These are phyloP conservation scores for Cylindroiulus punctatus DNA, from an alignment of 2,888 invertebrate genomes.

Conservation along the genomic window DNA sequence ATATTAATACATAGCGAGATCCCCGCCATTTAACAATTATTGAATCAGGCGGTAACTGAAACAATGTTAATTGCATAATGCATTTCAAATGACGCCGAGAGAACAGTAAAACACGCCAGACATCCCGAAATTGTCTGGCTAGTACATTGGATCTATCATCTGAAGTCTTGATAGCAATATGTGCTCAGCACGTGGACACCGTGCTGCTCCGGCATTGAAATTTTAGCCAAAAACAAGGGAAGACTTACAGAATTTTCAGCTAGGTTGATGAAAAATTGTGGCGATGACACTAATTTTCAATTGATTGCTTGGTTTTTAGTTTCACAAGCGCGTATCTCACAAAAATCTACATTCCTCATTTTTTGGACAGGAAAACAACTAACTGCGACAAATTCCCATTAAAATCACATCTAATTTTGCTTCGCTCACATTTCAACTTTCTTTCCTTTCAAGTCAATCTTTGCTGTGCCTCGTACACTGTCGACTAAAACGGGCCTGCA, in stretches of 20 bases:
- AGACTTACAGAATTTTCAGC: not conserved
- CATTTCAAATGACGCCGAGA: not conserved
- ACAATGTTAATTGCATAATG: constrained; percentile 29
- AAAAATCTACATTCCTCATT: not conserved
- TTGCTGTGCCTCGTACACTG: not conserved
- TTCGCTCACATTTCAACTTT: constrained; percentile 9
- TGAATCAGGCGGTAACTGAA: not conserved
- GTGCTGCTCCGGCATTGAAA: not conserved
- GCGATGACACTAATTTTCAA: not conserved
- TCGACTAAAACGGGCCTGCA: not conserved
- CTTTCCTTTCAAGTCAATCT: not conserved
- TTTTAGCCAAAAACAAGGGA: not conserved
- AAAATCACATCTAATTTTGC: constrained; percentile 20
- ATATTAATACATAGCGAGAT: not conserved
- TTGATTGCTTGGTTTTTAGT: not conserved
- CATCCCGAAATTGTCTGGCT: not conserved
- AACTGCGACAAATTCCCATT: constrained; percentile 3
- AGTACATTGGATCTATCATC: not conserved
- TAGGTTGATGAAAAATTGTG: constrained; percentile 17
- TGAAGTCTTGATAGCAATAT: not conserved
- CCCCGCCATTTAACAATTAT: not conserved
- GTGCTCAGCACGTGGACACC: not conserved
- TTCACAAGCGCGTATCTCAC: not conserved
- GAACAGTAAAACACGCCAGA: not conserved
- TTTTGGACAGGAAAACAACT: not conserved